Base-by-base conservation (phyloP, 1,140 invertebrate genomes). In the Lasioglossum baleicum region DNA sequence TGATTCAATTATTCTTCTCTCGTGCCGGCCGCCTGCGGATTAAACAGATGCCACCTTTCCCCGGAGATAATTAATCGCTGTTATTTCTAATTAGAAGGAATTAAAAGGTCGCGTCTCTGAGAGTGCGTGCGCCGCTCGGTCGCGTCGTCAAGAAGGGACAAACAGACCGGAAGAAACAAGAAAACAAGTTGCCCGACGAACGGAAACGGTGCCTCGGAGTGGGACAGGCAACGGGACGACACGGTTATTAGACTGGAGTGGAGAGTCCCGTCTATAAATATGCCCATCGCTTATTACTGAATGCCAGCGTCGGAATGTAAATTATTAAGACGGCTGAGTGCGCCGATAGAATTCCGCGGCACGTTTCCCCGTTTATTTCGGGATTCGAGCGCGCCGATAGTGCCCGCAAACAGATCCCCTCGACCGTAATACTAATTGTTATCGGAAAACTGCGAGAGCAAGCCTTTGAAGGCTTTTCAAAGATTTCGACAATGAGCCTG, bases 31-130 rank as follows among this genome's bases (percentile, higher is more conserved):
- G 53, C 56, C 63, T 26, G 64, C 53, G 67, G 26, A 74, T 83
- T 83, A 83, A 83, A 75, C 78, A 61, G 82, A 76, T 68, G 73
- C 68, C 73, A 72, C 35, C 63, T 72, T 42, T 80, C 60, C 60
- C 22, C 71, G 63, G 44, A 48, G 81, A 88, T 85, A 83, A 86
- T 84, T 84, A 86, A 86, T 84, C 67, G 83, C 71, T 68, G 74
- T 80, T 84, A 83, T 84, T 86, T 82, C 75, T 84, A 86, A 84
- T 82, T 82, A 64, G 67, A 82, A 63, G 63, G 70, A 84, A 85
- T 86, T 86, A 75, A 85, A 67, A 77, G 72, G 66, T 64, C 56
- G 78, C 66, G 69, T 75, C 78, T 77, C 69, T 13, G 40, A 15
- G 17, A 17, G 7, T 7, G 44, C 17, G 7, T 17, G 26, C 17